These are phyloP conservation scores for Lepidurus arcticus DNA, from an alignment of 1,140 invertebrate species.

Conservation along the genomic window DNA sequence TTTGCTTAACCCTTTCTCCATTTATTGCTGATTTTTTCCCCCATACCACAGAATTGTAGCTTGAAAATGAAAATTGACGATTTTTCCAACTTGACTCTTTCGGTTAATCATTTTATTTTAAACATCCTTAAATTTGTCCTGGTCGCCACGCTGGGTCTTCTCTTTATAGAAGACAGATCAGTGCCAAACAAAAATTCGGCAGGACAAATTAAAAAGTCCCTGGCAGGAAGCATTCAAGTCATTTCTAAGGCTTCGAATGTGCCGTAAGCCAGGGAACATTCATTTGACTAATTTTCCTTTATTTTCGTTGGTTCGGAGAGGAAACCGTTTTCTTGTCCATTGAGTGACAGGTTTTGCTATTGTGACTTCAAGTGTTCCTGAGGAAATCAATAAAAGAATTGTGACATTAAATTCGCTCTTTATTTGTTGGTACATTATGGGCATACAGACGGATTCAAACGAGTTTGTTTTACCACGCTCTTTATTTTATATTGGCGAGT, in stretches of 20 bases:
- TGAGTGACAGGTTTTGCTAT: background rate
- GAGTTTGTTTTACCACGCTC: too few relatives aligned
- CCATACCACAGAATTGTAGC: constrained; percentile 1
- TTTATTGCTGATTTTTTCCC: background rate
- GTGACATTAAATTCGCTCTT: background rate
- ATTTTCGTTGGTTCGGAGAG: background rate
- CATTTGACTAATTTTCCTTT: background rate
- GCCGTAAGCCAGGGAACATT: constrained; percentile 26
- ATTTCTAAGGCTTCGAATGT: constrained; percentile 17
- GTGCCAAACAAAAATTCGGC: constrained; percentile 28
- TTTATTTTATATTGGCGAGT: too few relatives aligned
- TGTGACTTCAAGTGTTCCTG: background rate
- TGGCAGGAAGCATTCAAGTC: constrained; percentile 31
- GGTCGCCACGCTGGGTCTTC: constrained; percentile 31
- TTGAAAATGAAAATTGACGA: constrained; percentile 15
- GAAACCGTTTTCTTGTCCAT: background rate
- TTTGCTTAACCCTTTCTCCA: background rate
- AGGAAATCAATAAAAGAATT: background rate
- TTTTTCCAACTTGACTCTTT: background rate
- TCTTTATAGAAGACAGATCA: constrained; percentile 15
- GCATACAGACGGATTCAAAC: too few relatives aligned
- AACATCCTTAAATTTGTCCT: background rate
- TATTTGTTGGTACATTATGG: background rate
- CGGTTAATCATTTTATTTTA: background rate
- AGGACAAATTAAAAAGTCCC: constrained; percentile 29